phyloP scores from a whole-genome alignment of 2,113 vertebrate species.

The Marcusenius ussheri region DNA sequence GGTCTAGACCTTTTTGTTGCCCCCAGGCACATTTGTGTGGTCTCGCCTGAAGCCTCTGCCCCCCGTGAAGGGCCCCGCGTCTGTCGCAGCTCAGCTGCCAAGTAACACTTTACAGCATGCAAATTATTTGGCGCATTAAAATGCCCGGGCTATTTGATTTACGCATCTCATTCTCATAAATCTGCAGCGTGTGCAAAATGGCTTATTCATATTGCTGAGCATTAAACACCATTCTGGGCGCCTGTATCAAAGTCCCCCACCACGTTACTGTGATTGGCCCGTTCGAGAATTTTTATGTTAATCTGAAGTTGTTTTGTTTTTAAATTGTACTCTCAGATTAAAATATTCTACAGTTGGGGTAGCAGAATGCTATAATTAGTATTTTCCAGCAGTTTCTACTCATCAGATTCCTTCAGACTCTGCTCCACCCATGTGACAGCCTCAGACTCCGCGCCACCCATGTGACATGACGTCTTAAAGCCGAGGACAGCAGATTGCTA shows the following conservation, averaged over 20 bases:
- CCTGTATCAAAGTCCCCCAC: neutral
- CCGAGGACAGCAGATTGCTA: neutral
- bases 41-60: neutral
- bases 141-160: neutral
- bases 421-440: neutral
- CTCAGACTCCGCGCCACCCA: neutral
- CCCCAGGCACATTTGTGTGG: neutral
- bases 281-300: neutral
- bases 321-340: neutral
- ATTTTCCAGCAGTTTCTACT: neutral
- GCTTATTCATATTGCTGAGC: neutral
- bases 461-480: neutral
- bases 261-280: neutral
- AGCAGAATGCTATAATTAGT: neutral
- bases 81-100: neutral
- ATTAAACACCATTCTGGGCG: neutral
- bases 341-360: neutral
- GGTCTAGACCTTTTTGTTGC: neutral
- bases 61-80: neutral
- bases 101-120: neutral
- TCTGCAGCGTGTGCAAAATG: neutral
- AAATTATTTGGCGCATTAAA: conserved; percentile 4
- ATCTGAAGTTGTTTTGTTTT: neutral
- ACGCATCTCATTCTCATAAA: neutral
- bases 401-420: neutral